phyloP scores from a whole-genome alignment of 2,888 invertebrate species.

The Leptodirus hochenwartii region DNA sequence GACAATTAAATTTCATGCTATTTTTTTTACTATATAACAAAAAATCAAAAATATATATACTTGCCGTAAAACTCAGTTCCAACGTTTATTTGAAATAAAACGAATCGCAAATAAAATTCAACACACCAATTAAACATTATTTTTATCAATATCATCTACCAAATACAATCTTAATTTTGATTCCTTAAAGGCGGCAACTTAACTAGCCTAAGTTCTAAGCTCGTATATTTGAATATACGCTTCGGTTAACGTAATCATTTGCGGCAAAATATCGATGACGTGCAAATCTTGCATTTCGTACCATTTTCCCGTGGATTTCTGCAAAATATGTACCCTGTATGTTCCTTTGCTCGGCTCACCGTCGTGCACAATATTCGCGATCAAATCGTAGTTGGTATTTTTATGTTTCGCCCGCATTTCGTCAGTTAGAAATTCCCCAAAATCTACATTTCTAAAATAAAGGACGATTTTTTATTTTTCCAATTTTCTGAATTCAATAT shows the following conservation, averaged over 20 bases:
- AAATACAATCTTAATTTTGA: no score
- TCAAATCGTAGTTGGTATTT: conserved; percentile 83
- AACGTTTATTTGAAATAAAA: no score
- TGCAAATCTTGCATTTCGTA: conserved; percentile 88
- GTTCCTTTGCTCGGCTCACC: conserved; percentile 91
- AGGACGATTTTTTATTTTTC: conserved; percentile 4
- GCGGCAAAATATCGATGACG: conserved; percentile 93
- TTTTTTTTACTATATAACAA: no score
- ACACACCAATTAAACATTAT: no score
- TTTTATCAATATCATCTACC: no score
- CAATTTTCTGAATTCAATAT: conserved; percentile 5
- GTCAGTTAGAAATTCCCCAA: conserved; percentile 82
- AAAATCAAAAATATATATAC: no score
- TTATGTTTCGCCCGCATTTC: conserved; percentile 62
- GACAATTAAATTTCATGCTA: no score
- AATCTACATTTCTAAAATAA: conserved; percentile 72
- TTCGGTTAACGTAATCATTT: conserved; percentile 98
- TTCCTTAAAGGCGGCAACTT: no score
- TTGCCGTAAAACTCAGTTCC: no score
- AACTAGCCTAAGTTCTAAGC: no score
- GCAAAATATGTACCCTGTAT: conserved; percentile 84
- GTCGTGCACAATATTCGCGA: conserved; percentile 98
- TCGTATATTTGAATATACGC: conserved; percentile 90
- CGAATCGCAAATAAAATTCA: no score
- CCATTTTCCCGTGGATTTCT: conserved; percentile 72